These are phyloP conservation scores for Bryconaethiops microstoma DNA, from an alignment of 2,797 vertebrate species.

Conservation along the genomic window DNA sequence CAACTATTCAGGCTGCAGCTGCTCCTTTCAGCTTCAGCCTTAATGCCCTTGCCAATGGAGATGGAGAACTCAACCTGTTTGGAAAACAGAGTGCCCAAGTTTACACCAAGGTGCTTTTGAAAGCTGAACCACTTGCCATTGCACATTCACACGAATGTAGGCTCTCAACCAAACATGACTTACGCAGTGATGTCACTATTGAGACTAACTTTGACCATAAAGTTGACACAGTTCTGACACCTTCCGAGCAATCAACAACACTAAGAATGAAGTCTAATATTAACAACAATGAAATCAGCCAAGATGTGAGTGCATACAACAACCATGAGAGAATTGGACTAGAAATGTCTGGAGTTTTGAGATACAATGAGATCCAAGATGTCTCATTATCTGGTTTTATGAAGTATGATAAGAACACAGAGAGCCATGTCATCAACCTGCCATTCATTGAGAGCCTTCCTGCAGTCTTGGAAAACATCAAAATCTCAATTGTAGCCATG, in stretches of 20 bases:
- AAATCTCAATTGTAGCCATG: slow-evolving; percentile 67
- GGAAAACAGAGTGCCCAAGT: slow-evolving; percentile 86
- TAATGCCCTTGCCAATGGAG: slow-evolving; percentile 81
- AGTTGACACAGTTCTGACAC: slow-evolving; percentile 76
- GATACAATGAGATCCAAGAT: slow-evolving; percentile 84
- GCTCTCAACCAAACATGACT: slow-evolving; percentile 79
- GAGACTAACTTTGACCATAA: slow-evolving; percentile 80
- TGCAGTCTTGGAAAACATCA: slow-evolving; percentile 79
- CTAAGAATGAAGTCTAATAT: slow-evolving; percentile 85
- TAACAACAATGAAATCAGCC: slow-evolving; percentile 83
- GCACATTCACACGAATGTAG: slow-evolving; percentile 86
- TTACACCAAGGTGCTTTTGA: slow-evolving; percentile 87
- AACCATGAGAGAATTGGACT: slow-evolving; percentile 80
- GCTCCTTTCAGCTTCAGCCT: slow-evolving; percentile 85
- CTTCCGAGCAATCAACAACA: slow-evolving; percentile 78
- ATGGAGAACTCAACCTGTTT: slow-evolving; percentile 80
- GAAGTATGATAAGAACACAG: slow-evolving; percentile 92
- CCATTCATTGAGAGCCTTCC: slow-evolving; percentile 83
- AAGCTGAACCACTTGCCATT: slow-evolving; percentile 85
- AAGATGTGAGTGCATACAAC: slow-evolving; percentile 85
- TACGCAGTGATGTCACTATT: slow-evolving; percentile 68
- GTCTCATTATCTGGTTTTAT: slow-evolving; percentile 83
- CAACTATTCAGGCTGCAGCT: slow-evolving; percentile 77
- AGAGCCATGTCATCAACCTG: slow-evolving; percentile 83
- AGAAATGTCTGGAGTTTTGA: slow-evolving; percentile 80